Conservation (phyloP, 2,797 vertebrate species). For the Xiphorhynchus erythropygius region DNA sequence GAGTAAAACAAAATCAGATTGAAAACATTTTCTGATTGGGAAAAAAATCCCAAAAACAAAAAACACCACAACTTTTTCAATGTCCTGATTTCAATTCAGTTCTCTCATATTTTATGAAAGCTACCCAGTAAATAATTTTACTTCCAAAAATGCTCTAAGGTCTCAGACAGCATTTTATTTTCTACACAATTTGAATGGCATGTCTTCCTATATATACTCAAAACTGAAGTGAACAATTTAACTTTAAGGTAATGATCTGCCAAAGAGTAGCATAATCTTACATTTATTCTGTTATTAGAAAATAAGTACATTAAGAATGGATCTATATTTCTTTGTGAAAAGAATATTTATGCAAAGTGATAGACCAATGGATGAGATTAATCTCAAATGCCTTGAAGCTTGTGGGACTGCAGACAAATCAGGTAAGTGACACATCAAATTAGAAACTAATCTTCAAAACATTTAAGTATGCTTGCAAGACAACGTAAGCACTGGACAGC, state of each 20-base stretch:
- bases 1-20: neutral
- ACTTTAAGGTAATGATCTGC: neutral
- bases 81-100: neutral
- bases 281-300: neutral
- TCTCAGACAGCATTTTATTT: neutral
- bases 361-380: constrained; percentile 34
- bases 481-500: neutral
- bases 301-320: neutral
- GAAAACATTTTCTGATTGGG: neutral
- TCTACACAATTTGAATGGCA: neutral
- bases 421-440: constrained; percentile 19
- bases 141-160: neutral
- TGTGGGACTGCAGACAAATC: constrained; percentile 23
- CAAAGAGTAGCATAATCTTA: neutral
- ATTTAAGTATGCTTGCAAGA: constrained; percentile 31
- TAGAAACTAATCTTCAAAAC: constrained; percentile 53
- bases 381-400: constrained; percentile 7
- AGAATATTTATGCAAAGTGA: constrained; percentile 35
- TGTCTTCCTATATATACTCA: neutral
- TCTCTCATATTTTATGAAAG: neutral
- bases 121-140: neutral
- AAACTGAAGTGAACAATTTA: neutral
- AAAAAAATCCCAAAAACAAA: neutral
- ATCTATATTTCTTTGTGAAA: neutral
- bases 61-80: neutral